Evolutionary conservation across 2,113 vertebrate genomes (phyloP), one percentile per base, ranked within the genome.

Genomic region (Trematocara zebra): DNA sequence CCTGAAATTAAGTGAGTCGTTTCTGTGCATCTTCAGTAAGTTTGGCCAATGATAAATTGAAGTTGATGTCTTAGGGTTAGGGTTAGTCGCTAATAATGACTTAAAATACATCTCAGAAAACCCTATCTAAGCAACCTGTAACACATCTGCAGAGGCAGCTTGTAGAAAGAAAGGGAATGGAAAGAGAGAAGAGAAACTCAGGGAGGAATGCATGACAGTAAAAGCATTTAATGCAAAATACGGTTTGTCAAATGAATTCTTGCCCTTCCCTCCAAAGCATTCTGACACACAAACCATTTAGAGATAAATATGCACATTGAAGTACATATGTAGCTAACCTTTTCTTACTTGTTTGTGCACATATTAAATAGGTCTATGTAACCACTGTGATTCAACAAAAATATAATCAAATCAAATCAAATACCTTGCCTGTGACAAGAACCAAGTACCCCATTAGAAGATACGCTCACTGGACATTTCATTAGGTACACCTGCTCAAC

Each of bases 201-300:
- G 78, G 17, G 79, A 69, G 51, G 54, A 83, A 91, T 80, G 72
- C 85, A 87, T 26, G 14, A 49, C 35, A 80, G 26, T 20, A 54
- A 87, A 83, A 69, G 11, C 40, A 52, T 84, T 85, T 28, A 47
- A 87, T 14, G 76, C 40, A 64, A 72, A 91, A 80, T 31, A 79
- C n/a, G 18, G 40, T 82, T 81, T 80, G 72, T 84, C n/a, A 85
- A 37, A 80, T 78, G 56, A 87, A 72, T 87, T 90, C 69, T 84
- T 64, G 69, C 53, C 59, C n/a, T 33, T 89, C 53, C 64, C 80
- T 78, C 26, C 72, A 23, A 26, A 61, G 12, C 5, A 31, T 69
- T 26, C 51, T 57, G 6, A 86, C 4, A 28, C 59, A 40, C 18
- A 78, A 42, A 56, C 14, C 8, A 76, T 51, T 49, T 76, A 76